Evolutionary conservation across 2,113 vertebrate species (phyloP).

Genomic region (Nansenia antarctica): DNA sequence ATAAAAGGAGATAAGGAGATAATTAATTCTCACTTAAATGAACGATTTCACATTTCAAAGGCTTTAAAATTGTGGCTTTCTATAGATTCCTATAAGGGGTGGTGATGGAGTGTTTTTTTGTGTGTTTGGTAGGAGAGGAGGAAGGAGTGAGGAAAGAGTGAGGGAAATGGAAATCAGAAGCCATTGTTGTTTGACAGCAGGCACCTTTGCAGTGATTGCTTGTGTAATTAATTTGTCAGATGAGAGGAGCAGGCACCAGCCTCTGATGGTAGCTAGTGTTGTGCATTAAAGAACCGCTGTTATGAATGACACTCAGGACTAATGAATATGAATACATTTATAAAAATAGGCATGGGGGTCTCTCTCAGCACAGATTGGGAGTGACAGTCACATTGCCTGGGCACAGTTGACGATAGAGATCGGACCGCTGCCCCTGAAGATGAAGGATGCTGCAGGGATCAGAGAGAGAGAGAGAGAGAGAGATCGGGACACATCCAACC

Average conservation of each 20-base stretch:
- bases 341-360: conserved; percentile 70
- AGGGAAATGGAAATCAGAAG: conserved; percentile 64
- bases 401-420: conserved; percentile 63
- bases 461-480: conserved; percentile 52
- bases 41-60: conserved; percentile 66
- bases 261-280: conserved; percentile 55
- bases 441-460: conserved; percentile 55
- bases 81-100: conserved; percentile 39
- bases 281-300: conserved; percentile 62
- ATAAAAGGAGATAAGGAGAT: conserved; percentile 52
- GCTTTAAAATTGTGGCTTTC: conserved; percentile 55
- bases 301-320: conserved; percentile 73
- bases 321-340: conserved; percentile 79
- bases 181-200: conserved; percentile 73
- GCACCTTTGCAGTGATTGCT: conserved; percentile 74
- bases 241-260: conserved; percentile 67
- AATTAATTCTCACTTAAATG: conserved; percentile 76
- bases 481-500: too few relatives aligned
- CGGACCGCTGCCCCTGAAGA: conserved; percentile 53
- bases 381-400: conserved; percentile 70
- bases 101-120: neutral
- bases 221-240: conserved; percentile 73
- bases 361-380: conserved; percentile 65
- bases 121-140: neutral
- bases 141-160: neutral